Conservation (phyloP, 30 jellyfish, hydroid and myxozoan genomes). For the Sanderia malayensis region DNA sequence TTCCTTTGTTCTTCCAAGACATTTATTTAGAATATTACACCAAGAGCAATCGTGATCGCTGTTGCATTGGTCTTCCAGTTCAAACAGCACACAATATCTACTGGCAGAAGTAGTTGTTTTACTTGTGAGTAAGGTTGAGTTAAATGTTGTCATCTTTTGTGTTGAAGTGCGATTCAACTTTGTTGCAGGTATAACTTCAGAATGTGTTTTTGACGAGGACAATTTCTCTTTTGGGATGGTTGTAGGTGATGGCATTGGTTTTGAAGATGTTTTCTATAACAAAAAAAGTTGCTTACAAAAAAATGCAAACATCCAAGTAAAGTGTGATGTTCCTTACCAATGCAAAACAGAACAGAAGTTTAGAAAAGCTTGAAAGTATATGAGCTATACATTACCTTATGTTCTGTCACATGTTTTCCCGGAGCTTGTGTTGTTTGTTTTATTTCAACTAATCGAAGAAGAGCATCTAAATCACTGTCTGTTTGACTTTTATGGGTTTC, state of each 20-base stretch:
- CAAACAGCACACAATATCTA: slow-evolving; percentile 55
- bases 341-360: no score
- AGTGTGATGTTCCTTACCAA: no score
- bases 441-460: slow-evolving; percentile 13
- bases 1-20: slow-evolving; percentile 76
- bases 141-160: not conserved
- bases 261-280: not conserved
- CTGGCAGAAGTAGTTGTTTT: slow-evolving; percentile 19
- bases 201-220: no score
- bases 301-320: no score
- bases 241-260: not conserved
- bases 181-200: no score
- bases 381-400: no score
- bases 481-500: slow-evolving; percentile 8
- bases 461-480: slow-evolving; percentile 38
- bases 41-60: slow-evolving; percentile 80
- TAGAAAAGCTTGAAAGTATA: no score
- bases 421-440: slow-evolving; percentile 10
- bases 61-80: slow-evolving; percentile 66
- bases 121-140: not conserved
- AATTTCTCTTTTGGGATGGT: not conserved
- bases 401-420: not conserved
- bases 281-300: not conserved
- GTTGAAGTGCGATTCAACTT: no score
- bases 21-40: slow-evolving; percentile 73